Percentiles rank a stretch among this genome's conserved stretches.
Conservation (phyloP, 2,888 invertebrate species). For the Steinernema carpocapsae region DNA sequence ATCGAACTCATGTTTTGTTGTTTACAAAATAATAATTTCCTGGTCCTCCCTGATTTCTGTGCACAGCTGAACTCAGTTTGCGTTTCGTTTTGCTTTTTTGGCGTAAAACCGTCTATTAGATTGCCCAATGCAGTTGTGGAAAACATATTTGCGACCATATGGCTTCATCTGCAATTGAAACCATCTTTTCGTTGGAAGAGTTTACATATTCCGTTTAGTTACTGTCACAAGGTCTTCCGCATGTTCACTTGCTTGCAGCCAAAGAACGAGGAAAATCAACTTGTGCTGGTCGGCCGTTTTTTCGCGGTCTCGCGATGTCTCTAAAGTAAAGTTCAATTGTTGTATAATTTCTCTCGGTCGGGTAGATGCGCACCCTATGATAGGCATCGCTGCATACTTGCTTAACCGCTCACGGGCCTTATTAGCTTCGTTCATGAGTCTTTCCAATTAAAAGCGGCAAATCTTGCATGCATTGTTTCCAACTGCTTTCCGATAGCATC, state of each 20-base stretch:
- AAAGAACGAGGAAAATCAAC: neutral
- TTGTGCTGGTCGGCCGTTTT: conserved; percentile 6
- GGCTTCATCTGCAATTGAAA: neutral
- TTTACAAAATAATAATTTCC: neutral
- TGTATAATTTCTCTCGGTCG: conserved; percentile 16
- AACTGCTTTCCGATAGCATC: neutral
- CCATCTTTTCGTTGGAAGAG: neutral
- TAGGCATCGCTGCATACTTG: conserved; percentile 21
- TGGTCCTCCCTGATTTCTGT: neutral
- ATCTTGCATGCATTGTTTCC: conserved; percentile 29
- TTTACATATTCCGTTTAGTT: neutral
- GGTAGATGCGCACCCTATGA: conserved; percentile 23
- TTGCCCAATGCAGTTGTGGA: no score
- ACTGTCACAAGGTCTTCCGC: neutral
- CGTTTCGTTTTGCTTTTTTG: neutral
- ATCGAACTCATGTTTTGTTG: neutral
- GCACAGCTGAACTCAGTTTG: neutral
- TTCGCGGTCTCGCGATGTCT: conserved; percentile 2
- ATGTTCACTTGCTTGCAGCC: conserved; percentile 11
- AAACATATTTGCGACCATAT: no score
- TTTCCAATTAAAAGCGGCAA: conserved; percentile 30
- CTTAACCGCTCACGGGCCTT: conserved; percentile 10
- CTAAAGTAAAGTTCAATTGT: conserved; percentile 20
- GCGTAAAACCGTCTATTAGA: neutral
- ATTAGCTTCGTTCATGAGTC: conserved; percentile 33